phyloP scores from a whole-genome alignment of 1,140 invertebrate species.

The Hormaphis cornu region DNA sequence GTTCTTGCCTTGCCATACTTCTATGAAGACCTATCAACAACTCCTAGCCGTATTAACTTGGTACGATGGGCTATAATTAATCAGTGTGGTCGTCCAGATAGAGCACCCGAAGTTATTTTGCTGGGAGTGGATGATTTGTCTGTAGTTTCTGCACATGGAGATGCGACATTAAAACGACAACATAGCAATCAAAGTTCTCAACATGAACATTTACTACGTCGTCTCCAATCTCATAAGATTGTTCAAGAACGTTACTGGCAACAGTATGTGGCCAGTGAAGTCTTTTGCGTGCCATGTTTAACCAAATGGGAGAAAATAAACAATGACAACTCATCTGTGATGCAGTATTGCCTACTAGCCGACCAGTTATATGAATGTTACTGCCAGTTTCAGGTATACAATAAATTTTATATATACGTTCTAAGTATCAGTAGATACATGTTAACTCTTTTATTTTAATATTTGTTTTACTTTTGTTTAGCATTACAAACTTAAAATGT shows the following conservation, averaged over 20 bases:
- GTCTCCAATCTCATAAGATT: not conserved
- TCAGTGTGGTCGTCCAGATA: not conserved
- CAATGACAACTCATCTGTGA: not conserved
- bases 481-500: constrained; percentile 8
- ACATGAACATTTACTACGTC: not conserved
- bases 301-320: not conserved
- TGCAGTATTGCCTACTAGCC: not conserved
- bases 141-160: not conserved
- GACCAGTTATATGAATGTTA: constrained; percentile 15
- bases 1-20: not conserved
- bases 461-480: not conserved
- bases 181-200: not conserved
- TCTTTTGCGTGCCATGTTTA: not conserved
- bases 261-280: not conserved
- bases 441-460: not conserved
- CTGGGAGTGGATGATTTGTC: not conserved
- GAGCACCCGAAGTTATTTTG: constrained; percentile 1
- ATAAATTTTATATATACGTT: not conserved
- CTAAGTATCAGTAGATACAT: not conserved
- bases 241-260: not conserved
- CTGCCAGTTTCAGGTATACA: not conserved
- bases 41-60: not conserved
- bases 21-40: not conserved
- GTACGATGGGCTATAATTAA: not conserved
- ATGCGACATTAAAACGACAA: not conserved